Conservation (phyloP, 2,888 invertebrate genomes). For the Trisateles emortualis region DNA sequence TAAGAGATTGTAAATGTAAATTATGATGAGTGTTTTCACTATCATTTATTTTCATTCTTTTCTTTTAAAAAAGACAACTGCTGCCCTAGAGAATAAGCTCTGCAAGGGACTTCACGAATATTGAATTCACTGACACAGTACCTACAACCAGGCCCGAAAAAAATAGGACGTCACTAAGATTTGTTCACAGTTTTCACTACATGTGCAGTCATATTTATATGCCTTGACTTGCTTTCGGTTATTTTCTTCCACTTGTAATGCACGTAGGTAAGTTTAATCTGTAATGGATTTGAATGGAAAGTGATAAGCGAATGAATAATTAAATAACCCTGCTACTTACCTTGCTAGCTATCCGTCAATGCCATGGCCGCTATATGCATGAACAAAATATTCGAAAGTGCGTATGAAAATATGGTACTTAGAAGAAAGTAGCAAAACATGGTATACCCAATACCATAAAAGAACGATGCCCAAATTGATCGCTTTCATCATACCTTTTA, state of each 20-base stretch:
- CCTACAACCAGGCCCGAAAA: no score
- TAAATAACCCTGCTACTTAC: background rate
- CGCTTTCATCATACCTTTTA: slow-evolving; percentile 41
- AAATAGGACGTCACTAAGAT: no score
- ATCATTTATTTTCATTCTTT: no score
- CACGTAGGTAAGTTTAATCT: background rate
- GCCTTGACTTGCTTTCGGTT: background rate
- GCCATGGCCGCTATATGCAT: background rate
- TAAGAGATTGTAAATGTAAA: no score
- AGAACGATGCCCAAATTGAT: slow-evolving; percentile 13
- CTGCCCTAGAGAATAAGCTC: no score
- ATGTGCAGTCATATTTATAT: no score
- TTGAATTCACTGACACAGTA: no score
- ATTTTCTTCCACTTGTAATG: background rate
- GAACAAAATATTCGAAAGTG: slow-evolving; percentile 12
- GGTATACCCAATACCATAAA: slow-evolving; percentile 1
- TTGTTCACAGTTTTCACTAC: no score
- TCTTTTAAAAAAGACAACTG: no score
- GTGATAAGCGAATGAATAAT: slow-evolving; percentile 1
- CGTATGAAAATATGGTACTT: slow-evolving; percentile 7
- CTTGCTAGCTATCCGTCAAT: background rate
- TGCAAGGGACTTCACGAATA: no score
- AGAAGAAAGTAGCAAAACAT: slow-evolving; percentile 15
- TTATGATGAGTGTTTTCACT: no score
- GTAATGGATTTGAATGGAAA: background rate